Conservation (phyloP, 2,797 vertebrate species). For the Distichodus sexfasciatus region DNA sequence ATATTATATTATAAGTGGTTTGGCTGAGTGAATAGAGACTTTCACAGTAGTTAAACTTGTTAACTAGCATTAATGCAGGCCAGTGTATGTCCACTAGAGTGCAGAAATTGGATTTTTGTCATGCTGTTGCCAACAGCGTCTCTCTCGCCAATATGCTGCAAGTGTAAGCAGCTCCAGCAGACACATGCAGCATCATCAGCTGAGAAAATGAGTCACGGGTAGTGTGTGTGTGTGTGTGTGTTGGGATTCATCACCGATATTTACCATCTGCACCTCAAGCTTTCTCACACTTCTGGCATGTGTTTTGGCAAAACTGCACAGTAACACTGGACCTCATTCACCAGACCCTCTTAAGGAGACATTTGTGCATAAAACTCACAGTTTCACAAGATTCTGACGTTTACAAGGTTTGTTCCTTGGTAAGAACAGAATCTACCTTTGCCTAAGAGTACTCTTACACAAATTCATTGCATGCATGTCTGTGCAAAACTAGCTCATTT, state of each 20-base stretch:
- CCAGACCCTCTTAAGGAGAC: neutral
- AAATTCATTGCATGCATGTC: no score
- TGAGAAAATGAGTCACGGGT: conserved; percentile 31
- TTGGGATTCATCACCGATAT: conserved; percentile 26
- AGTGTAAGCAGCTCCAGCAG: conserved; percentile 27
- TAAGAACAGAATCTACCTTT: no score
- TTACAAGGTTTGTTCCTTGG: no score
- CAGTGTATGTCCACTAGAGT: conserved; percentile 30
- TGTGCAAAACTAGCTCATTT: no score
- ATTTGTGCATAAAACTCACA: neutral
- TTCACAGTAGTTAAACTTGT: no score
- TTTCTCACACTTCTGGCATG: conserved; percentile 12
- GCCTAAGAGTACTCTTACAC: no score
- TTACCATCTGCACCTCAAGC: conserved; percentile 20
- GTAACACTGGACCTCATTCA: neutral
- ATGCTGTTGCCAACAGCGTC: conserved; percentile 24
- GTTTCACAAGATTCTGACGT: no score
- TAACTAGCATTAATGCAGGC: neutral
- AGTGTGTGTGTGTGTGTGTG: no score
- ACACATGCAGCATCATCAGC: conserved; percentile 40
- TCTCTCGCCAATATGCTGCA: conserved; percentile 31
- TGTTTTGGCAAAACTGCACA: neutral
- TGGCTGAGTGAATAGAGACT: no score
- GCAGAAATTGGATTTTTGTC: conserved; percentile 24
- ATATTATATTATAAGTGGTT: no score